Evolutionary conservation across 2,888 invertebrate species (phyloP).

Genomic region (Athalia cordata): DNA sequence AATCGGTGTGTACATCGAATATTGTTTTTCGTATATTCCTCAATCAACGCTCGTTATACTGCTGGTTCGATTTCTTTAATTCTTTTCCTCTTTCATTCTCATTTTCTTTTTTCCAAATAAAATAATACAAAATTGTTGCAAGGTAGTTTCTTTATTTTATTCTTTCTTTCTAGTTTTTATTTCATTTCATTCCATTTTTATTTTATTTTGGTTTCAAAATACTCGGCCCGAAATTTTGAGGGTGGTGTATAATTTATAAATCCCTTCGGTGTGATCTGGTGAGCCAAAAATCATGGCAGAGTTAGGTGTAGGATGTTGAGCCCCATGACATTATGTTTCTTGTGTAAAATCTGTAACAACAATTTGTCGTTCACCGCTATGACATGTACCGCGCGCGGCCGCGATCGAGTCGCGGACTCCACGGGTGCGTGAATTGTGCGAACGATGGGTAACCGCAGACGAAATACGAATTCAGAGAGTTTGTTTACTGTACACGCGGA

Average conservation of each 20-base stretch:
- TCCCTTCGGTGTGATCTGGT: no score
- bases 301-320: neutral
- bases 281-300: neutral
- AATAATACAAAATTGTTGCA: no score
- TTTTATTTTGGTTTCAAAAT: no score
- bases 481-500: neutral
- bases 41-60: no score
- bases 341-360: neutral
- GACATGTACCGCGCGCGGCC: neutral
- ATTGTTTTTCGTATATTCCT: conserved; percentile 4
- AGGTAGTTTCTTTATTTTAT: no score
- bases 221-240: no score
- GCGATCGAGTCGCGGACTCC: neutral
- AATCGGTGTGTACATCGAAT: neutral
- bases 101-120: no score
- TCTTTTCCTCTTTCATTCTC: no score
- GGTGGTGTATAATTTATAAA: no score
- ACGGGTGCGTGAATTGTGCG: neutral
- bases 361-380: conserved; percentile 18
- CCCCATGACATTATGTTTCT: neutral
- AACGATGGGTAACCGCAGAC: conserved; percentile 29
- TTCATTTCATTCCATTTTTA: no score
- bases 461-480: conserved; percentile 5
- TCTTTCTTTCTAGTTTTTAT: no score
- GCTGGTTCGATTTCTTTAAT: no score